Evolutionary conservation across 2,888 invertebrate genomes (phyloP), one percentile per base, ranked within the genome.

Genomic region (Pilophorus perplexus): DNA sequence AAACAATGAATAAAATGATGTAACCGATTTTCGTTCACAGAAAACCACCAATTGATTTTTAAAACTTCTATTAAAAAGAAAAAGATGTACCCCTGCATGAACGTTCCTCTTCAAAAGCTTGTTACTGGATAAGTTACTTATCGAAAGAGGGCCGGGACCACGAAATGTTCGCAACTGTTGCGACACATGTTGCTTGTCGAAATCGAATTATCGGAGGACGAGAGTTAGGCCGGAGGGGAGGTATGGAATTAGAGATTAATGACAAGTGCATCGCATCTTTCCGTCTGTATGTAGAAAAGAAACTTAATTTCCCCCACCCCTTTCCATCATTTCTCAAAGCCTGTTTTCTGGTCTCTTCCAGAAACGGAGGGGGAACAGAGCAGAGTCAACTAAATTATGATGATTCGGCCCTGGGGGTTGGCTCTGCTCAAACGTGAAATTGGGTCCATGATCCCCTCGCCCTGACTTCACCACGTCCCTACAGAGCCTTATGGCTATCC

Each of bases 361-460:
- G 25, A 3, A 23, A n/a, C 40, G 42, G 59, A 23, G 6, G 59
- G 28, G 59, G 42, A n/a, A n/a, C n/a, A n/a, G n/a, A n/a, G 40
- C 59, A 33, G 59, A 59, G 59, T 59, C 40, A 59, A 59, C 59
- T 23, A 40, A 59, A 59, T 59, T 59, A 59, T 59, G 59, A 59
- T 59, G 59, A 59, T 59, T 59, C 40, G 59, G 59, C 59, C 59
- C 59, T 42, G 22, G 59, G 59, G 59, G 59, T 40, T 3, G 59
- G 42, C 23, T 5, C 42, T 59, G 59, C 59, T 59, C 59, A 23
- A 59, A 59, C 59, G 59, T 59, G 59, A 59, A 59, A 59, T 59
- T 59, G 59, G 59, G 38, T 59, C 40, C 40, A 59, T 59, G 59
- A 59, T 59, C 59, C 25, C 20, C 40, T 16, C 40, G 33, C 50